A percentile compares a stretch with the other conserved stretches of the same genome.
phyloP scores from a whole-genome alignment of 2,113 vertebrate genomes.

The Protobothrops mucrosquamatus region DNA sequence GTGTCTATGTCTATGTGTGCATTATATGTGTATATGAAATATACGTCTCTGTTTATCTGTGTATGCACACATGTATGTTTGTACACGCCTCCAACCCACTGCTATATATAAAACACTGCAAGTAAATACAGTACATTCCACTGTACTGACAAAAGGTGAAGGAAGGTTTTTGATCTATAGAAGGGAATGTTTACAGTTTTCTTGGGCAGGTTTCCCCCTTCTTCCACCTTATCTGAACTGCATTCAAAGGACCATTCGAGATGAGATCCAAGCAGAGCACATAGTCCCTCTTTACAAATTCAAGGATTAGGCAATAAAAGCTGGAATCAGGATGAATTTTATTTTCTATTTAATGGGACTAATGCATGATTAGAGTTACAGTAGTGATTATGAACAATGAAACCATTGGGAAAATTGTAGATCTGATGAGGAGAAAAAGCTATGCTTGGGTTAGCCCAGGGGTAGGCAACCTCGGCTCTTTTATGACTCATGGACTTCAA shows the following conservation, averaged over 20 bases:
- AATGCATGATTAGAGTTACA: background rate
- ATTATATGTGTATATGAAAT: background rate
- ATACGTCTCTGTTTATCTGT: background rate
- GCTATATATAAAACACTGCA: background rate
- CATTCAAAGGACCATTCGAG: background rate
- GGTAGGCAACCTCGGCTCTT: no score
- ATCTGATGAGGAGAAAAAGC: background rate
- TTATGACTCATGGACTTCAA: no score
- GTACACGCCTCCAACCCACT: background rate
- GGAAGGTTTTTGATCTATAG: background rate
- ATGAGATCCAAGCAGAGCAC: background rate
- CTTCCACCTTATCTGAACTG: background rate
- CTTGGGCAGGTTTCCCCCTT: background rate
- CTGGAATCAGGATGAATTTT: background rate
- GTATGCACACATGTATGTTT: background rate
- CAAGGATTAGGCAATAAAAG: background rate
- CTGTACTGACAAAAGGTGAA: background rate
- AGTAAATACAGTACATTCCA: background rate
- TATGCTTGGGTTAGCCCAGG: background rate
- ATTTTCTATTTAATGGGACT: background rate
- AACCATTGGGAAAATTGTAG: background rate
- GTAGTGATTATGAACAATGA: background rate
- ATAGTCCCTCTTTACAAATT: background rate
- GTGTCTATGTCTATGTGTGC: background rate
- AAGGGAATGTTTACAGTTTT: background rate